Evolutionary conservation across 2,888 invertebrate genomes (phyloP).

Genomic region (Lathronympha strigana): DNA sequence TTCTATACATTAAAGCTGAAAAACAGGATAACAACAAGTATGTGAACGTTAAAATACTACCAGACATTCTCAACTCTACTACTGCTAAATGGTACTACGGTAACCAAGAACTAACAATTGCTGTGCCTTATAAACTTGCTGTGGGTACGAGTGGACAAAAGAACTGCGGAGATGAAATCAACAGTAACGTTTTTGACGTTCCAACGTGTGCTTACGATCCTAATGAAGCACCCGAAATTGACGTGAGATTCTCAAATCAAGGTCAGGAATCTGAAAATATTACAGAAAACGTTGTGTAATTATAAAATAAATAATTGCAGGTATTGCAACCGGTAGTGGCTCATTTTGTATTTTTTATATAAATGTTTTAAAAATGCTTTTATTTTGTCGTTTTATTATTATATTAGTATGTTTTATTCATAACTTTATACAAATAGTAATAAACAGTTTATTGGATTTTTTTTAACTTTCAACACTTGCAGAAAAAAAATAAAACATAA

Average conservation of each 20-base stretch:
- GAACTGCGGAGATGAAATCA: constrained; percentile 24
- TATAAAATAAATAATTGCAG: too few relatives aligned
- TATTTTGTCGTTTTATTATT: too few relatives aligned
- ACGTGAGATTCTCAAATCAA: constrained; percentile 9
- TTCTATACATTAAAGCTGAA: constrained; percentile 26
- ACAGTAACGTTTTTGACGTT: constrained; percentile 8
- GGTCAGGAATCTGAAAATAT: neutral
- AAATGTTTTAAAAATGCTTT: too few relatives aligned
- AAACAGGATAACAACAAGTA: constrained; percentile 14
- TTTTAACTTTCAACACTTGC: too few relatives aligned
- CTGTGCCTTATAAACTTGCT: constrained; percentile 19
- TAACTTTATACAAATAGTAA: too few relatives aligned
- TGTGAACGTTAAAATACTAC: constrained; percentile 23
- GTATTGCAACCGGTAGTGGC: too few relatives aligned
- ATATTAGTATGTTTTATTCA: too few relatives aligned
- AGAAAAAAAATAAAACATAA: too few relatives aligned
- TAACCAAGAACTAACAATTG: constrained; percentile 12
- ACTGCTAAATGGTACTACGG: constrained; percentile 24
- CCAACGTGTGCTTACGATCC: neutral
- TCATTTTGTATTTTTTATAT: too few relatives aligned
- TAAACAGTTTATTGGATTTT: too few relatives aligned
- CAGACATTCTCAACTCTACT: constrained; percentile 9
- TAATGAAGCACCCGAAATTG: constrained; percentile 9
- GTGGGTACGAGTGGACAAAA: neutral
- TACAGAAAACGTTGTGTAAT: constrained; percentile 23